Evolutionary conservation across 1,140 invertebrate genomes (phyloP).

Genomic region (Dolichoris vasculosae): DNA sequence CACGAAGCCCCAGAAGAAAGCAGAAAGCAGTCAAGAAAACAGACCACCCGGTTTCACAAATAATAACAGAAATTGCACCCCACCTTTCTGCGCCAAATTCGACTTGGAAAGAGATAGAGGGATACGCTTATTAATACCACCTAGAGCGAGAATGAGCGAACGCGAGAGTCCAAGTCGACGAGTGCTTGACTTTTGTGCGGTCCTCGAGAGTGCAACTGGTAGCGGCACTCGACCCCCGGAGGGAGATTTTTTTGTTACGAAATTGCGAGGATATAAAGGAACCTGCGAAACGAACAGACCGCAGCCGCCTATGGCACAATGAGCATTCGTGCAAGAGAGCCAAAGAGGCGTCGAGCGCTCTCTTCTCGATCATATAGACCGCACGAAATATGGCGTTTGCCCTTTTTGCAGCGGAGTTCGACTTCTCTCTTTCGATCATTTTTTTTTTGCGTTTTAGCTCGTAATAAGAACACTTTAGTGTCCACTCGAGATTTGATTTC

Average conservation of each 20-base stretch:
- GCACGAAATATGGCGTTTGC: constrained; percentile 44
- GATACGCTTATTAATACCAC: constrained; percentile 53
- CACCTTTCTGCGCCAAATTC: constrained; percentile 58
- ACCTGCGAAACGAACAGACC: constrained; percentile 57
- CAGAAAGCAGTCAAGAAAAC: no score
- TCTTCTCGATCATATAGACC: background rate
- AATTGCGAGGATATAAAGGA: constrained; percentile 56
- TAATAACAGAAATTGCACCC: constrained; percentile 8
- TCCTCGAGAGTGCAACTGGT: constrained; percentile 69
- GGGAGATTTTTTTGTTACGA: constrained; percentile 56
- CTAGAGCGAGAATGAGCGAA: constrained; percentile 33
- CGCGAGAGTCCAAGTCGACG: constrained; percentile 36
- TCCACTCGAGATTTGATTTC: constrained; percentile 21
- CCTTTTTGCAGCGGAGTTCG: background rate
- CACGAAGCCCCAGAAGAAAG: constrained; percentile 1
- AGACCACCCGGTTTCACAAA: constrained; percentile 44
- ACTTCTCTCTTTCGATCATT: background rate
- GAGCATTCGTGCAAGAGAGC: background rate
- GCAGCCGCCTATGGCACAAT: constrained; percentile 32
- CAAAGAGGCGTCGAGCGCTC: constrained; percentile 11
- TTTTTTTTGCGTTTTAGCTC: background rate
- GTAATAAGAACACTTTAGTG: constrained; percentile 16
- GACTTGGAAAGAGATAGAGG: constrained; percentile 56
- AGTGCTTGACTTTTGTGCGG: constrained; percentile 59
- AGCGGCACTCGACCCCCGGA: constrained; percentile 55